Conservation (phyloP, 2,888 invertebrate genomes). For the Toxonevra muliebris region DNA sequence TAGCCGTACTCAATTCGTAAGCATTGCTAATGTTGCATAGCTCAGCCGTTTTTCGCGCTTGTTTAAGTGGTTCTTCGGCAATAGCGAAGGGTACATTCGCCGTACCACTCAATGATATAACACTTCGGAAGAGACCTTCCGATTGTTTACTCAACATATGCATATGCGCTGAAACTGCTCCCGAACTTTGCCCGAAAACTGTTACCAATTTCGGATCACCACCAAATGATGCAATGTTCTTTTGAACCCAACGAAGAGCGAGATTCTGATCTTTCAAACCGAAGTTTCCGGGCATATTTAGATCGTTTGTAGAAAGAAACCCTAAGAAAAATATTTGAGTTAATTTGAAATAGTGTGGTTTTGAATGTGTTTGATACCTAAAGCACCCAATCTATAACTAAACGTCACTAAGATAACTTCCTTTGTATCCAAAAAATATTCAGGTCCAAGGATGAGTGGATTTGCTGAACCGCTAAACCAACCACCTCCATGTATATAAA, state of each 20-base stretch:
- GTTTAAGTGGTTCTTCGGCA: slow-evolving; percentile 48
- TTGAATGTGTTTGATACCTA: slow-evolving; percentile 46
- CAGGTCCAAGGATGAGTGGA: slow-evolving; percentile 65
- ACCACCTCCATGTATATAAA: slow-evolving; percentile 68
- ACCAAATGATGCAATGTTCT: slow-evolving; percentile 64
- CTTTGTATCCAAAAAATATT: slow-evolving; percentile 67
- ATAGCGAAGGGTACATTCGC: slow-evolving; percentile 64
- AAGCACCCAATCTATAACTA: slow-evolving; percentile 65
- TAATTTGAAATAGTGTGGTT: not conserved
- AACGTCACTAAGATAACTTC: slow-evolving; percentile 66
- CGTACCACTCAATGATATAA: slow-evolving; percentile 66
- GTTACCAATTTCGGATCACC: slow-evolving; percentile 65
- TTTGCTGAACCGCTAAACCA: slow-evolving; percentile 66
- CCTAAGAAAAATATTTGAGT: slow-evolving; percentile 48
- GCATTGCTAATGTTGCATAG: slow-evolving; percentile 62
- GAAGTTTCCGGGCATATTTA: slow-evolving; percentile 66
- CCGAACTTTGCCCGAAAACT: slow-evolving; percentile 67
- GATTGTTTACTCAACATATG: slow-evolving; percentile 66
- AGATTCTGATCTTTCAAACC: slow-evolving; percentile 67
- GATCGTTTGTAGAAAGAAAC: slow-evolving; percentile 66
- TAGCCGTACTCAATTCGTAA: slow-evolving; percentile 48
- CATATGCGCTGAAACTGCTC: slow-evolving; percentile 65
- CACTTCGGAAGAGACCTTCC: slow-evolving; percentile 64
- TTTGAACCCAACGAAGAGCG: slow-evolving; percentile 66
- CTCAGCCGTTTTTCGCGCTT: slow-evolving; percentile 62